Conservation (phyloP, 2,113 vertebrate genomes). For the Aix galericulata region DNA sequence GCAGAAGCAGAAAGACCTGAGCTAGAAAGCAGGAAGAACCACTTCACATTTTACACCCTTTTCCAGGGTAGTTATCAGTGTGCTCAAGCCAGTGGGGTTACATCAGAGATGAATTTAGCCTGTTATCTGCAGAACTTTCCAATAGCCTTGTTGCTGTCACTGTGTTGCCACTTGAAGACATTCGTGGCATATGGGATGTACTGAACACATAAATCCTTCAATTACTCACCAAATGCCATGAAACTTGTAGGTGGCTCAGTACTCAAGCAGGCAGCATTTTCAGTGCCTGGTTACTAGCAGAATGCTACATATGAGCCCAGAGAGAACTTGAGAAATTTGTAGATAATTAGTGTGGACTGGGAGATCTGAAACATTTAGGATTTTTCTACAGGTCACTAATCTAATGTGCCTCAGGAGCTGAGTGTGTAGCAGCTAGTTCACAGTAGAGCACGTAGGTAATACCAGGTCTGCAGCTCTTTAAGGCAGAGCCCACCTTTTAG, state of each 20-base stretch:
- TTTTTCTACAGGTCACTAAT: neutral
- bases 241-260: conserved; percentile 44
- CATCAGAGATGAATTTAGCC: neutral
- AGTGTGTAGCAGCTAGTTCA: neutral
- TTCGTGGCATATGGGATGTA: conserved; percentile 36
- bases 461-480: neutral
- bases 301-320: neutral
- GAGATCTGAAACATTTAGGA: neutral
- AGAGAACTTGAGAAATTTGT: conserved; percentile 8
- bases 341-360: neutral
- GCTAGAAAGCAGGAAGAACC: neutral
- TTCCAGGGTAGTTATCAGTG: neutral
- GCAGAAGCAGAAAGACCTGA: neutral
- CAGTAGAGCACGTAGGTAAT: neutral
- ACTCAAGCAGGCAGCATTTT: conserved; percentile 7
- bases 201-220: conserved; percentile 1
- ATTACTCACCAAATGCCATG: conserved; percentile 37
- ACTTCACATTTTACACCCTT: neutral
- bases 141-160: neutral
- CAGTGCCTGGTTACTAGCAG: neutral
- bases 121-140: neutral
- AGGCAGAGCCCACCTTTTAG: neutral
- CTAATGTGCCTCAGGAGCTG: neutral
- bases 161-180: conserved; percentile 9
- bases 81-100: neutral